A percentile compares a stretch with the other conserved stretches of the same genome.
Conservation (phyloP, 1,140 invertebrate genomes). For the Tenebrio molitor region DNA sequence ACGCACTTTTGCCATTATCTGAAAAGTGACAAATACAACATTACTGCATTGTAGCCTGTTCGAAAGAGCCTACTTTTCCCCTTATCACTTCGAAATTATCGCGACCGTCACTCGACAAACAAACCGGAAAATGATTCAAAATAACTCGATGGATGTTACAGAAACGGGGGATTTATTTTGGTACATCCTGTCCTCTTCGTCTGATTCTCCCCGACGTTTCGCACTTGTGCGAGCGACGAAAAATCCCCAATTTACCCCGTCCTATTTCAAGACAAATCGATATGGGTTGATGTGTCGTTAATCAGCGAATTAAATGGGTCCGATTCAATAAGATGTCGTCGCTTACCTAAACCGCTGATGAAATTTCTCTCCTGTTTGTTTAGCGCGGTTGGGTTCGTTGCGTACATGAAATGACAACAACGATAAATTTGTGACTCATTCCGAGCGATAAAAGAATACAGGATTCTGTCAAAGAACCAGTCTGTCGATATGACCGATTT, state of each 20-base stretch:
- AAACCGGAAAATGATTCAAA: slow-evolving; percentile 33
- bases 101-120: slow-evolving; percentile 4
- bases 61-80: background rate
- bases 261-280: background rate
- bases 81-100: slow-evolving; percentile 18
- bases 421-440: too few species aligned
- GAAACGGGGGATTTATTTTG: slow-evolving; percentile 22
- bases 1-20: too few species aligned
- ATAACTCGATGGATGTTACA: slow-evolving; percentile 12
- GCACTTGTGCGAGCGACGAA: background rate
- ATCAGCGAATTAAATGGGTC: background rate
- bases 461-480: too few species aligned
- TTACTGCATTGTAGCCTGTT: too few species aligned
- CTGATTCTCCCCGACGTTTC: background rate
- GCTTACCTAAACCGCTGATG: too few species aligned
- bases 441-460: too few species aligned
- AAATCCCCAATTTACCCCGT: background rate
- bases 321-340: too few species aligned
- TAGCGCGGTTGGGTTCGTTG: too few species aligned
- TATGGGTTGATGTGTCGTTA: background rate
- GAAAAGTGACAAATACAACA: too few species aligned
- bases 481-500: too few species aligned
- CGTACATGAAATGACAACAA: too few species aligned
- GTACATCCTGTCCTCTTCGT: slow-evolving; percentile 6
- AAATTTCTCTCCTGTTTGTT: too few species aligned